Conservation (phyloP, 1,140 invertebrate species). For the Zaprionus ghesquierei region DNA sequence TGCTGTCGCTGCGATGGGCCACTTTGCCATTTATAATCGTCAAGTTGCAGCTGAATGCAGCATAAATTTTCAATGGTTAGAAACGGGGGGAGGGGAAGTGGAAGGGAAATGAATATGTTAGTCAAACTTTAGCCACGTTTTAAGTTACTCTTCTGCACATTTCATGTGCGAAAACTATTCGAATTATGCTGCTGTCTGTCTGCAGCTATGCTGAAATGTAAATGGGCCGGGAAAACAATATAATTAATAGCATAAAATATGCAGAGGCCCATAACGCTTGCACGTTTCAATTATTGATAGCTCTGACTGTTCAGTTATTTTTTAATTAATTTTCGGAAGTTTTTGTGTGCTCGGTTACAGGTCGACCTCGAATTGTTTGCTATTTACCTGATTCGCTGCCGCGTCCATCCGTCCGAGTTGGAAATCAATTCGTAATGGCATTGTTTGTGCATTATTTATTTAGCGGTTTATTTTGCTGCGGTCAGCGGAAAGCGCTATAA, state of each 20-base stretch:
- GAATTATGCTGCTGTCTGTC: neutral
- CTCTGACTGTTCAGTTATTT: constrained; percentile 50
- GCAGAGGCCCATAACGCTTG: constrained; percentile 9
- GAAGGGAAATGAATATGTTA: too few relatives aligned
- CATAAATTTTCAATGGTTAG: constrained; percentile 7
- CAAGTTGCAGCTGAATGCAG: constrained; percentile 43
- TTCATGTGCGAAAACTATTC: too few relatives aligned
- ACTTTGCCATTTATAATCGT: constrained; percentile 70
- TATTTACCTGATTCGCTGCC: constrained; percentile 26
- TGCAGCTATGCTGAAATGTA: neutral
- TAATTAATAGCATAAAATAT: constrained; percentile 6
- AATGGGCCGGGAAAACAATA: neutral
- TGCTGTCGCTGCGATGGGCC: constrained; percentile 13
- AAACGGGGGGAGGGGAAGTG: neutral
- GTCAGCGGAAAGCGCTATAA: constrained; percentile 45
- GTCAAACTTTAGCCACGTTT: too few relatives aligned
- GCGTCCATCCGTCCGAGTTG: constrained; percentile 4
- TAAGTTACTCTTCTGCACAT: too few relatives aligned
- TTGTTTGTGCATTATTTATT: constrained; percentile 67
- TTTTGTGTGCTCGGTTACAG: neutral
- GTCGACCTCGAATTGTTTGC: constrained; percentile 45
- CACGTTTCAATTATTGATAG: constrained; percentile 67
- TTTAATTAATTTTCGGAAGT: constrained; percentile 73
- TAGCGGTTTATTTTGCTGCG: constrained; percentile 68
- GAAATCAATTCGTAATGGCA: constrained; percentile 55